Evolutionary conservation across 2,797 vertebrate genomes (phyloP), one percentile per base, ranked within the genome.

Genomic region (Chaenodraco wilsoni): DNA sequence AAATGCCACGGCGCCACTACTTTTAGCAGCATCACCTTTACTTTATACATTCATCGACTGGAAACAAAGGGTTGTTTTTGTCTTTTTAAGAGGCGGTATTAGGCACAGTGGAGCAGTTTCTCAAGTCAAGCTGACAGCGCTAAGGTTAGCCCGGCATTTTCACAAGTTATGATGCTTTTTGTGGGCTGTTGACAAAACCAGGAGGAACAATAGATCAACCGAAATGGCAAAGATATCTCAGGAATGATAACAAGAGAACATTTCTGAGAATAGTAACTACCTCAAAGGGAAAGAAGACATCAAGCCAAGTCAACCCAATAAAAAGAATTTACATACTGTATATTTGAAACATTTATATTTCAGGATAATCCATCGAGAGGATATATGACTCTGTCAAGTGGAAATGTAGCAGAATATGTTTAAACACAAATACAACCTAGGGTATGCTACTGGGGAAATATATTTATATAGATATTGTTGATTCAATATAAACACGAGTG

Each of bases 121-220:
- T 76, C 68, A 79, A 16, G 12, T 62, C 50, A 31, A 23, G 54
- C 59, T 45, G 62, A 78, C 77, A 59, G 41, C 56, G 4, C 64
- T 61, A 65, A 78, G 85, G 73, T 70, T 67, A 69, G 62, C 43
- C 27, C 80, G 84, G 58, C 82, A 60, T 83, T 84, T 84, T 49
- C 73, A 60, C 21, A 5, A 3, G 44, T 66, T 2, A 7, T 62
- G 49, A 66, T 40, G 64, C 33, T 69, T 72, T 80, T 54, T 52
- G 44, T 54, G 69, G 63, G n/a, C 46, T 57, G 48, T 51, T 77
- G 70, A 79, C 68, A n/a, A 61, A 89, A 77, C 72, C 74, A 23
- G 54, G 44, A 1, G 69, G 69, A 59, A 63, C 45, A 14, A 55
- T 79, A 66, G 17, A 82, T 85, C 86, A 78, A 65, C 59, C 9